Conservation (phyloP, 2,797 vertebrate genomes). For the Xenops minutus region DNA sequence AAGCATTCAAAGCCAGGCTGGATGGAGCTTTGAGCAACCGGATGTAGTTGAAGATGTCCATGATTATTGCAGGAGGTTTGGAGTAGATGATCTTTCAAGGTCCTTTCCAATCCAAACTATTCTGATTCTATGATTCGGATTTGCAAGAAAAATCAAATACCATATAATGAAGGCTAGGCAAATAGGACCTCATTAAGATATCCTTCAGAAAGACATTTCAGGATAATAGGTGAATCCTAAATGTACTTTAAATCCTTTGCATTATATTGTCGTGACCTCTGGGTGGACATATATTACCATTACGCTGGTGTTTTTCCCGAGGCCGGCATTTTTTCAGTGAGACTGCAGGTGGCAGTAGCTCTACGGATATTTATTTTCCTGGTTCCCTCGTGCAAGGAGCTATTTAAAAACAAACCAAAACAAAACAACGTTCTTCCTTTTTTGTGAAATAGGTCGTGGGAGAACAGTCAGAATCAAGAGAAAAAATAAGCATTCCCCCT, state of each 20-base stretch:
- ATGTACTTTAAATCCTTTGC: not conserved
- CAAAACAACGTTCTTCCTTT: not conserved
- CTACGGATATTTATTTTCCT: not conserved
- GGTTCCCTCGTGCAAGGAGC: not conserved
- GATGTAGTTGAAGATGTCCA: not conserved
- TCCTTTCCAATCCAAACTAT: not conserved
- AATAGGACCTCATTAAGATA: not conserved
- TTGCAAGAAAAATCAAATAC: not conserved
- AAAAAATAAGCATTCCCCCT: not conserved
- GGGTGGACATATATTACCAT: not conserved
- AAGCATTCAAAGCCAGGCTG: not conserved
- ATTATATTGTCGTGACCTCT: not conserved
- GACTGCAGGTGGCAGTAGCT: conserved; percentile 59
- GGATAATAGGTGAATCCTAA: not conserved
- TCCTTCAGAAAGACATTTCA: not conserved
- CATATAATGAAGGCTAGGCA: not conserved
- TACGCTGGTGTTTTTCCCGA: not conserved
- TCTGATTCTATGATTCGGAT: not conserved
- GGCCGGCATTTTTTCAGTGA: not conserved
- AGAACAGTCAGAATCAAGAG: not conserved
- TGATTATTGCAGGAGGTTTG: not conserved
- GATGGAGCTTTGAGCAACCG: not conserved
- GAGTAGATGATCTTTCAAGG: not conserved
- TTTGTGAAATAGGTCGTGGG: not conserved
- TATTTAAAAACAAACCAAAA: not conserved